Evolutionary conservation across 2,113 vertebrate genomes (phyloP).

Genomic region (Nanorana parkeri): DNA sequence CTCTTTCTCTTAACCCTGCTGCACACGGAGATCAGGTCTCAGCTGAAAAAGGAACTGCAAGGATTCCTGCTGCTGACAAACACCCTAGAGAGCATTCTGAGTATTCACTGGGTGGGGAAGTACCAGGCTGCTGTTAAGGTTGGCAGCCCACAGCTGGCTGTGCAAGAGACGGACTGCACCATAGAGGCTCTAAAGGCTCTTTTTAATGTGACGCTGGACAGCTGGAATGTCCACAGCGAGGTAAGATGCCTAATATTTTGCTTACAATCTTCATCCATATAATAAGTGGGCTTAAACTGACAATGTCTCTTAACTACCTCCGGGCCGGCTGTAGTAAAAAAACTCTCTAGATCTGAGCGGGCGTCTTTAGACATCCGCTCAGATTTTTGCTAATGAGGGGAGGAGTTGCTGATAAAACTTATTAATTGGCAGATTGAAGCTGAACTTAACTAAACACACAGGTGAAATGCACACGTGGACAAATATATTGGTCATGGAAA

Average conservation of each 20-base stretch:
- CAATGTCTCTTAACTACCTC: no score
- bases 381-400: no score
- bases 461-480: no score
- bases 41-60: constrained; percentile 80
- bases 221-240: constrained; percentile 83
- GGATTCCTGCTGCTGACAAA: constrained; percentile 85
- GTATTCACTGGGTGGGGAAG: constrained; percentile 86
- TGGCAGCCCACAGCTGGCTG: constrained; percentile 77
- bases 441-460: no score
- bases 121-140: constrained; percentile 81
- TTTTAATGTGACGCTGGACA: constrained; percentile 94
- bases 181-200: constrained; percentile 95
- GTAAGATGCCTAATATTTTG: constrained; percentile 71
- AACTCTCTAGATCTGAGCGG: no score
- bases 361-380: no score
- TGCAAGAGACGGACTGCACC: constrained; percentile 85
- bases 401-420: no score
- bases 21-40: constrained; percentile 82
- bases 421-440: no score
- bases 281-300: no score
- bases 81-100: constrained; percentile 88
- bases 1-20: constrained; percentile 95
- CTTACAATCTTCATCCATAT: no score
- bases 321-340: no score
- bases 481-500: no score